These are phyloP conservation scores for Busseola fusca DNA, from an alignment of 2,888 invertebrate species.

Conservation along the genomic window DNA sequence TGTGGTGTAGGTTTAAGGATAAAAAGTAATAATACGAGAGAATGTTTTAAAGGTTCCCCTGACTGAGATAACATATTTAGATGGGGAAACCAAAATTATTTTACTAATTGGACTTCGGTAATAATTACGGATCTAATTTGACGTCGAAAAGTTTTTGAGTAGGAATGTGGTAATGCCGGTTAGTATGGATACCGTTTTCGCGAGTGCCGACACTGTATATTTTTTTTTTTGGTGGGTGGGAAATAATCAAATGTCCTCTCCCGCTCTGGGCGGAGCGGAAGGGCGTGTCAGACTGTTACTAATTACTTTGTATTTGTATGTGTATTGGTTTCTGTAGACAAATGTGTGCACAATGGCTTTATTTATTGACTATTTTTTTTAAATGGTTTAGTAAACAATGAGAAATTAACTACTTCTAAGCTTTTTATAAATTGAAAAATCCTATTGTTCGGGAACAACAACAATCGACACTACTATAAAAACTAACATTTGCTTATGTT, in stretches of 20 bases:
- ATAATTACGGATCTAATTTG: background rate
- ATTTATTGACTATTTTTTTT: background rate
- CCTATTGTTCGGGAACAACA: slow-evolving; percentile 57
- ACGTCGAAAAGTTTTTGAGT: background rate
- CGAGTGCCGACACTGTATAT: no score
- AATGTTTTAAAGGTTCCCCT: background rate
- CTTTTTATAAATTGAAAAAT: slow-evolving; percentile 63
- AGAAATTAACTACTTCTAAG: slow-evolving; percentile 23
- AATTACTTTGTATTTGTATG: no score
- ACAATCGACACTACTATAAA: slow-evolving; percentile 43
- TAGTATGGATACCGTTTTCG: slow-evolving; percentile 3
- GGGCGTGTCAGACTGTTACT: no score
- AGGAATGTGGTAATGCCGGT: background rate
- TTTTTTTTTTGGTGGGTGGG: no score
- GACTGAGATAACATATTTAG: background rate
- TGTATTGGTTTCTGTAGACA: background rate
- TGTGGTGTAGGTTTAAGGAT: background rate
- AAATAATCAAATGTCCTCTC: no score
- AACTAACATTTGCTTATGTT: slow-evolving; percentile 26
- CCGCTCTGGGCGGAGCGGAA: no score
- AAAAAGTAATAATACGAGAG: background rate
- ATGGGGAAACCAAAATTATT: background rate
- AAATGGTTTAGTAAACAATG: slow-evolving; percentile 21
- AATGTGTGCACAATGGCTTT: background rate
- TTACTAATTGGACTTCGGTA: background rate